Conservation (phyloP, 2,113 vertebrate genomes). For the Actenoides hombroni region DNA sequence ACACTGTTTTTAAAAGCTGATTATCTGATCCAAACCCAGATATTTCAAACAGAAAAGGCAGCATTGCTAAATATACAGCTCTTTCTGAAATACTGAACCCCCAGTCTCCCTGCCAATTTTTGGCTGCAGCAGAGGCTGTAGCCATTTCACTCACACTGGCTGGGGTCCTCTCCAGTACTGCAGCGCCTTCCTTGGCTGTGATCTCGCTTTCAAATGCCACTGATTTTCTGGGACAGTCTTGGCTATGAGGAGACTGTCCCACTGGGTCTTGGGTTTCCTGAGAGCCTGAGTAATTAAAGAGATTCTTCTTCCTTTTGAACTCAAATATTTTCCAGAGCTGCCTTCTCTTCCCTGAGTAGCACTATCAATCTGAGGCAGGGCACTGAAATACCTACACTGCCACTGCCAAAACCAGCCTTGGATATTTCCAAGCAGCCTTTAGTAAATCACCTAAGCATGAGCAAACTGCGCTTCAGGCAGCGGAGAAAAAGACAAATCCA, state of each 20-base stretch:
- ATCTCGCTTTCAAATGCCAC: slow-evolving; percentile 67
- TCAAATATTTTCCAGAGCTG: slow-evolving; percentile 49
- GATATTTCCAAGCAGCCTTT: slow-evolving; percentile 55
- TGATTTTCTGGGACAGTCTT: slow-evolving; percentile 71
- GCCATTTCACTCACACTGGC: background rate
- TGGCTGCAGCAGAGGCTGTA: background rate
- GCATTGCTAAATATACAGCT: background rate
- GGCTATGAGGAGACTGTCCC: slow-evolving; percentile 64
- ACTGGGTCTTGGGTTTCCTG: slow-evolving; percentile 67
- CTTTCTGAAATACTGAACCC: background rate
- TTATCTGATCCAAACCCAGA: background rate
- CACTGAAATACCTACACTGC: slow-evolving; percentile 43
- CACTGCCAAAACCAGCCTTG: slow-evolving; percentile 59
- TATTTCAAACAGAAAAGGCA: background rate
- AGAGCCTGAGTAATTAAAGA: slow-evolving; percentile 74
- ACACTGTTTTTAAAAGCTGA: background rate
- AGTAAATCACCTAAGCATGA: slow-evolving; percentile 50
- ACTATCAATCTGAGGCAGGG: slow-evolving; percentile 50
- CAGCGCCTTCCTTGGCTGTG: background rate
- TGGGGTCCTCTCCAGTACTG: background rate
- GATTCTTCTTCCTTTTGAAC: slow-evolving; percentile 65
- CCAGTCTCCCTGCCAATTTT: background rate
- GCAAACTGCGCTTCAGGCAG: slow-evolving; percentile 24
- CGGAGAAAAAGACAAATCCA: slow-evolving; percentile 21
- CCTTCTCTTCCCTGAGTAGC: slow-evolving; percentile 35